These are phyloP conservation scores for Pollimyrus isidori DNA, from an alignment of 2,113 vertebrate genomes.

Conservation along the genomic window DNA sequence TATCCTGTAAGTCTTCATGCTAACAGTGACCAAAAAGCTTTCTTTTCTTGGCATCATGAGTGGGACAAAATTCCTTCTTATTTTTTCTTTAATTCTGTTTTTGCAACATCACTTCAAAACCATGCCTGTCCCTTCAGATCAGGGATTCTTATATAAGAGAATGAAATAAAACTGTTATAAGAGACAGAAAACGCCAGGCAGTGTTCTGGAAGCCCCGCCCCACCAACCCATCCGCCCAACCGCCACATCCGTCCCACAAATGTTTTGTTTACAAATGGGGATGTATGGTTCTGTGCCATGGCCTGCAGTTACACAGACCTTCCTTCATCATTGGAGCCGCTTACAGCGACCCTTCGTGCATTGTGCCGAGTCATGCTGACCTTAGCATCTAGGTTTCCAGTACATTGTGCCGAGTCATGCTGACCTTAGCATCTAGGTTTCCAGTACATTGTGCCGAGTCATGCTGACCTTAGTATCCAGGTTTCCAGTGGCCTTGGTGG, in stretches of 20 bases:
- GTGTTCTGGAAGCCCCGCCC: not conserved
- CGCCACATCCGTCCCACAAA: not conserved
- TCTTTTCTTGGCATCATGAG: not conserved
- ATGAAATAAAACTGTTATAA: not conserved
- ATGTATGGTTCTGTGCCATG: not conserved
- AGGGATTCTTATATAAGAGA: not conserved
- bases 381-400: not conserved
- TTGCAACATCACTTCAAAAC: not conserved
- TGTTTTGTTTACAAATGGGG: not conserved
- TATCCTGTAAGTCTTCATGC: not conserved
- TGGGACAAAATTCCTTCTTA: not conserved
- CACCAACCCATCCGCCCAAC: not conserved
- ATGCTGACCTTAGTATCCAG: not conserved
- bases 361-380: constrained; percentile 2
- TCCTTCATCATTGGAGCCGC: not conserved
- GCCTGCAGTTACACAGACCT: not conserved
- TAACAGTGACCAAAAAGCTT: not conserved
- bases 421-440: not conserved
- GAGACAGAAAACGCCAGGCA: not conserved
- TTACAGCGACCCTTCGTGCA: not conserved
- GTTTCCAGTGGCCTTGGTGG: not conserved
- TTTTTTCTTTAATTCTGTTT: not conserved
- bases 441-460: not conserved
- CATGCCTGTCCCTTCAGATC: not conserved
- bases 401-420: not conserved